Conservation (phyloP, 2,888 invertebrate genomes). For the Quadroppia sp. region DNA sequence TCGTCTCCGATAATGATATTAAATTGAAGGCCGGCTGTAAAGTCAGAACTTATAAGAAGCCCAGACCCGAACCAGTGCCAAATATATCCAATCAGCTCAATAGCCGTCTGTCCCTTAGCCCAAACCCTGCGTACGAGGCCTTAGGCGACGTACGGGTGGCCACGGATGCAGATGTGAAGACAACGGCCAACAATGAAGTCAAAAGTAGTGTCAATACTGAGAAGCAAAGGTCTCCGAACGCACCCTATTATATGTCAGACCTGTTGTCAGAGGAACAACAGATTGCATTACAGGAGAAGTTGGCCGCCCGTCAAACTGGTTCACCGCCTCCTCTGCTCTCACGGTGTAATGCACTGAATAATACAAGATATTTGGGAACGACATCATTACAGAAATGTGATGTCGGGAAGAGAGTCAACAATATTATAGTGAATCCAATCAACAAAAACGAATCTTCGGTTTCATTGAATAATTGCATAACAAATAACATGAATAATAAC, state of each 20-base stretch:
- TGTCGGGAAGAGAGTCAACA: conserved; percentile 48
- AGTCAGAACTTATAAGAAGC: conserved; percentile 41
- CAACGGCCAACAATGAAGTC: not conserved
- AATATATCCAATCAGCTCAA: not conserved
- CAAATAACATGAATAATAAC: conserved; percentile 10
- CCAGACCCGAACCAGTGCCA: conserved; percentile 23
- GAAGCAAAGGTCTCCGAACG: conserved; percentile 42
- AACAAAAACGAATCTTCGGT: conserved; percentile 22
- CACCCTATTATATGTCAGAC: conserved; percentile 83
- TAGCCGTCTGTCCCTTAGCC: conserved; percentile 12
- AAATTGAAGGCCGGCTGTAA: conserved; percentile 38
- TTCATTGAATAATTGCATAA: conserved; percentile 30
- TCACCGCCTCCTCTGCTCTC: conserved; percentile 43
- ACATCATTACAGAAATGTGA: conserved; percentile 45
- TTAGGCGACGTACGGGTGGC: conserved; percentile 5
- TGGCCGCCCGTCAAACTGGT: conserved; percentile 43
- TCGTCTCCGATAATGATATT: conserved; percentile 36
- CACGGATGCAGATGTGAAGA: not conserved
- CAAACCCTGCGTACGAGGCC: conserved; percentile 37
- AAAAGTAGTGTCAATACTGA: not conserved
- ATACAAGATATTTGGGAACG: conserved; percentile 45
- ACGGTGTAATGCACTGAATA: conserved; percentile 44
- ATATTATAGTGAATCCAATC: conserved; percentile 42
- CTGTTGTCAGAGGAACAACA: conserved; percentile 53
- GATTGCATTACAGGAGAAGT: conserved; percentile 39